Evolutionary conservation across 2,888 invertebrate species (phyloP), one percentile per base, ranked within the genome.

Genomic region (Dolichomitus sp.): DNA sequence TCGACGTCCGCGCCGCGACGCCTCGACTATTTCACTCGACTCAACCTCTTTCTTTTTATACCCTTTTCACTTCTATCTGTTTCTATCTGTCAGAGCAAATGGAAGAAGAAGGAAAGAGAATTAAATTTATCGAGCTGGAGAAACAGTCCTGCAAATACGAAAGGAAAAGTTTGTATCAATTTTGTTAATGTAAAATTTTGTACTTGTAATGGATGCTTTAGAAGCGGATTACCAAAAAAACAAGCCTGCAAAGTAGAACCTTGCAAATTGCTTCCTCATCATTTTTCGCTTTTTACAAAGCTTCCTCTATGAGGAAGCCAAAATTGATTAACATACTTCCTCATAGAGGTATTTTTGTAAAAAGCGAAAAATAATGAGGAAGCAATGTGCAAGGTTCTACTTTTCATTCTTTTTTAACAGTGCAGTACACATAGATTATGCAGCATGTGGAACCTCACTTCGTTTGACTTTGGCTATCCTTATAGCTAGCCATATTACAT

Each of bases 1-100:
- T 48, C 59, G 57, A 76, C n/a, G 63, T 42, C 61, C 19, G 50
- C 33, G 73, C 40, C 40, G 37, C 40, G 61, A 40, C 74, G 52
- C 52, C 33, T 63, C 54, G 40, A 63, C 52, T 50, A 52, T 68
- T 48, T 66, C 57, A 59, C 61, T 37, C 61, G 40, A 61, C 33
- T 19, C 68, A 19, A 50, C 33, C 17, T 30, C 19, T 17, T 12
- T 50, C 33, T 37, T 33, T 68, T 12, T 68, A n/a, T 40, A 52
- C 33, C 50, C 37, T 68, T 68, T 68, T 68, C 48, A 50, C 30
- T 48, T 48, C 14, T 66, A n/a, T 66, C 27, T 30, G 27, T 17
- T 66, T n/a, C 23, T 17, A 17, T 48, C 27, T 66, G 48, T 48
- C 48, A 14, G 27, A 27, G 54, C 23, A 27, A 54, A 27, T 12